Evolutionary conservation across 2,888 invertebrate species (phyloP), one percentile per base, ranked within the genome.

Genomic region (Lochmaea capreae): DNA sequence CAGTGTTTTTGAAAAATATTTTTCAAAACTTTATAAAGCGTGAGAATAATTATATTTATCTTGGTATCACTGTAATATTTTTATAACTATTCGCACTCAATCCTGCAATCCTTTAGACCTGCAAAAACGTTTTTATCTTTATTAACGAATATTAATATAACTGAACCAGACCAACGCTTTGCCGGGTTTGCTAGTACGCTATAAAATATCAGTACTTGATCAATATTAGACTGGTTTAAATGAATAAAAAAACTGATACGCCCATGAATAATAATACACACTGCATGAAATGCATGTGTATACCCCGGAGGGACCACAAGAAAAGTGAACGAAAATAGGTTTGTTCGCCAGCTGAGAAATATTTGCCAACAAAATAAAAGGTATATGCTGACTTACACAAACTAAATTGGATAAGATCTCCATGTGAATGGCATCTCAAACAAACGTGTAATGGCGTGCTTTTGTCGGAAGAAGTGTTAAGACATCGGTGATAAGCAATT

Each of bases 301-400:
- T 42, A 67, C 42, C 67, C 67, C 67, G 67, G 59, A 67, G 67
- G 67, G 67, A 63, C 62, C 62, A 42, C 42, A 63, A 63, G 62
- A 63, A 63, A 43, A 63, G 43, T 33, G 43, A 22, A 58, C 67
- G 67, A 67, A 67, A 67, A 65, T 59, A 59, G 59, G 67, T 43
- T 58, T 67, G 42, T 26, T 67, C 67, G 59, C 59, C 59, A 67
- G 59, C 67, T 58, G 67, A 67, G 58, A 67, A 46, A 59, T 59
- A 59, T 67, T 67, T 58, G 62, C 62, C 62, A 63, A 18, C 18
- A 63, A 43, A 63, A 63, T 63, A 43, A 63, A 59, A 63, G 46
- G 16, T 43, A 39, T 5, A 43, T 18, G 43, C 42, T 63, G 62
- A 63, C 43, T 63, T 18, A 63, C 42, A 61, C 33, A 61, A 61